Evolutionary conservation across 2,113 vertebrate species (phyloP).

Genomic region (Myocastor coypus): DNA sequence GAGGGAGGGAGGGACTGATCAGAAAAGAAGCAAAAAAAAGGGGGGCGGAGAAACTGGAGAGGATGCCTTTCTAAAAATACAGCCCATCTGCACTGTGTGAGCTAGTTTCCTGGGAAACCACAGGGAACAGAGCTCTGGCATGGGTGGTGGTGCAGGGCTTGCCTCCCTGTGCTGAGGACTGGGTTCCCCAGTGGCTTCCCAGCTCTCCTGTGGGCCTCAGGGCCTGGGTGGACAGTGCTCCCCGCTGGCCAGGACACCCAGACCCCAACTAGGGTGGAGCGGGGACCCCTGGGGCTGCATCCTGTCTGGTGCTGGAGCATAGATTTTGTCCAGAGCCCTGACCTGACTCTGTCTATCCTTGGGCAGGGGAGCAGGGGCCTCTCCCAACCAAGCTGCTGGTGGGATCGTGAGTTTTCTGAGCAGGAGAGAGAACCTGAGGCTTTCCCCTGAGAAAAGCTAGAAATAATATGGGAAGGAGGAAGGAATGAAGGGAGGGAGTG

Average conservation of each 20-base stretch:
- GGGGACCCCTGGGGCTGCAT: background rate
- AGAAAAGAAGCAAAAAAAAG: conserved; percentile 9
- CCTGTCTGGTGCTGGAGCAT: background rate
- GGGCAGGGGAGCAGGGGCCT: background rate
- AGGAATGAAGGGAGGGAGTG: background rate
- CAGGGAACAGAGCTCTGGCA: conserved; percentile 10
- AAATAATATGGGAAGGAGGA: background rate
- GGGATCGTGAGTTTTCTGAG: background rate
- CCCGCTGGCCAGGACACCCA: background rate
- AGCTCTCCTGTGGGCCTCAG: background rate
- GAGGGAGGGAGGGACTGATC: conserved; percentile 1
- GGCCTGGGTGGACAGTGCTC: background rate
- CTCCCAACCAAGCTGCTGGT: background rate
- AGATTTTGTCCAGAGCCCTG: background rate
- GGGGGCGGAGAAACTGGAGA: conserved; percentile 1
- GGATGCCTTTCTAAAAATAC: conserved; percentile 78
- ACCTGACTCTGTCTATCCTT: background rate
- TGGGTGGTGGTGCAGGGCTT: background rate
- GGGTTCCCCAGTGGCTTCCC: background rate
- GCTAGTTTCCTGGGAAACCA: conserved; percentile 76
- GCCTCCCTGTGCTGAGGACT: fast-evolving
- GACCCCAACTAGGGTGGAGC: background rate
- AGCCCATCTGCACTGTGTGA: conserved; percentile 57
- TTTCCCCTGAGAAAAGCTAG: background rate
- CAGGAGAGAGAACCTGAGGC: background rate